These are phyloP conservation scores for Microctonus brassicae DNA, from an alignment of 2,888 invertebrate genomes.

Conservation along the genomic window DNA sequence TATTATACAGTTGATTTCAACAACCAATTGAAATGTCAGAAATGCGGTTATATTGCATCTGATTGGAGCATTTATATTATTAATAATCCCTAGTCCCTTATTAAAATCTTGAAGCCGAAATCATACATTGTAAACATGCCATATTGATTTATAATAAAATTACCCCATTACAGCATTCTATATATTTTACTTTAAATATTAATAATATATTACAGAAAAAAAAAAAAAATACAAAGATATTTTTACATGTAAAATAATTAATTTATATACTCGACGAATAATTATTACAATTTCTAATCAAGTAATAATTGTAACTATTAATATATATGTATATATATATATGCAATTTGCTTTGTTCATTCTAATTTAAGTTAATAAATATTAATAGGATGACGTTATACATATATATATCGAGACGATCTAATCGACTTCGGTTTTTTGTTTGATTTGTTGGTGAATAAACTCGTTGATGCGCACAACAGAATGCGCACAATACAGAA, in stretches of 20 bases:
- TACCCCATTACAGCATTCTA: too few relatives aligned
- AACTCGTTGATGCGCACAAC: slow-evolving; percentile 26
- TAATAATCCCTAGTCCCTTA: too few relatives aligned
- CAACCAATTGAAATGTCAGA: slow-evolving; percentile 10
- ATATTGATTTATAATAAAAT: background rate
- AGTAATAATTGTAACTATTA: too few relatives aligned
- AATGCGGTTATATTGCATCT: background rate
- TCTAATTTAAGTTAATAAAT: background rate
- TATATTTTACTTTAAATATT: too few relatives aligned
- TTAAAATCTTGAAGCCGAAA: slow-evolving; percentile 3
- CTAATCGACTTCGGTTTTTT: slow-evolving; percentile 4
- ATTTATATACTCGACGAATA: too few relatives aligned
- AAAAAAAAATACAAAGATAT: too few relatives aligned
- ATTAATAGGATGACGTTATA: background rate
- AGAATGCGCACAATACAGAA: slow-evolving; percentile 21
- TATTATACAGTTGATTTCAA: too few relatives aligned
- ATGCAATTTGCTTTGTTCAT: slow-evolving; percentile 73
- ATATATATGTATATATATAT: background rate
- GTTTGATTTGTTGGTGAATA: slow-evolving; percentile 16
- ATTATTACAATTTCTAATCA: too few relatives aligned
- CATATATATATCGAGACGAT: too few relatives aligned
- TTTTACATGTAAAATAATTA: too few relatives aligned
- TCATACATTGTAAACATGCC: background rate
- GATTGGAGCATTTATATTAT: background rate
- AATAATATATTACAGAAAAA: too few relatives aligned